Conservation (phyloP, 2,888 invertebrate genomes). For the Agrypnus murinus region DNA sequence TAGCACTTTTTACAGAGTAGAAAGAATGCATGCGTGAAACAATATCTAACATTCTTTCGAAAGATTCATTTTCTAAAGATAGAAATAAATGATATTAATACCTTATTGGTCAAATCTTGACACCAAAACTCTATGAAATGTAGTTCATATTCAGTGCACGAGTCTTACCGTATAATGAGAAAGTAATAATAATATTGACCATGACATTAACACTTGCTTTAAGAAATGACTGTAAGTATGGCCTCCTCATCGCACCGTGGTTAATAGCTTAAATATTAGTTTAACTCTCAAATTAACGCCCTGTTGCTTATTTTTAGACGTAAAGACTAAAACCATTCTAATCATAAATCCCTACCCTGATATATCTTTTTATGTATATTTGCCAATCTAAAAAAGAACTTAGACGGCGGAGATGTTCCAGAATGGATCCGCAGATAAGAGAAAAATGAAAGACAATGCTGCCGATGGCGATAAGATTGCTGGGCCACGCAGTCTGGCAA, state of each 20-base stretch:
- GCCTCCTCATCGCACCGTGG: conserved; percentile 14
- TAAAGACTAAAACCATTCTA: conserved; percentile 14
- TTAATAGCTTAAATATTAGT: conserved; percentile 35
- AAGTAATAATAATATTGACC: conserved; percentile 51
- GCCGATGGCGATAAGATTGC: conserved; percentile 51
- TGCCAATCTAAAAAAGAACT: neutral
- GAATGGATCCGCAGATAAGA: conserved; percentile 30
- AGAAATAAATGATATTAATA: conserved; percentile 41
- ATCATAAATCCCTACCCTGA: conserved; percentile 11
- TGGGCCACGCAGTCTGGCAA: conserved; percentile 58
- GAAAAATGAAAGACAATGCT: conserved; percentile 49
- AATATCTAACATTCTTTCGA: conserved; percentile 18
- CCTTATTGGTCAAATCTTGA: conserved; percentile 44
- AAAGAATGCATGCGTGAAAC: no score
- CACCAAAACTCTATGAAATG: conserved; percentile 51
- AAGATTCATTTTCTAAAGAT: conserved; percentile 44
- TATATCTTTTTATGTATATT: conserved; percentile 9
- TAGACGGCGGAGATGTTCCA: conserved; percentile 23
- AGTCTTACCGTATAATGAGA: conserved; percentile 40
- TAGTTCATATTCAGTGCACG: conserved; percentile 51
- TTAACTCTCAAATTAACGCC: conserved; percentile 18
- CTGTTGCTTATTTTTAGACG: conserved; percentile 12
- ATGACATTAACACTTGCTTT: conserved; percentile 38
- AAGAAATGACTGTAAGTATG: conserved; percentile 1
- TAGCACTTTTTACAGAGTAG: no score